Conservation (phyloP, 2,797 vertebrate species). For the Gymnothorax javanicus region DNA sequence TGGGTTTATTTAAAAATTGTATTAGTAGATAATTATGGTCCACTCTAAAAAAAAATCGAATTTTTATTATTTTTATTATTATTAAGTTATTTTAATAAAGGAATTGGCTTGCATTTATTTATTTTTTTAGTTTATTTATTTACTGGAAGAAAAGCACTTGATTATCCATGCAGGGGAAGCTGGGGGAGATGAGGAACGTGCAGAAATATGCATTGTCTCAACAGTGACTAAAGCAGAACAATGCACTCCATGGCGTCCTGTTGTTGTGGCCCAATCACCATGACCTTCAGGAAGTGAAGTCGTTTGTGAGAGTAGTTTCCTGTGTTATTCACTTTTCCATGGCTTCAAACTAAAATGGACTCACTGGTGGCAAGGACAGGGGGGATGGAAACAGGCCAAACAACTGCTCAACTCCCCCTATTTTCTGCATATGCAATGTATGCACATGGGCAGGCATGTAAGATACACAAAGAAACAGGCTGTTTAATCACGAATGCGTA, state of each 20-base stretch:
- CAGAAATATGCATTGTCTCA: slow-evolving; percentile 9
- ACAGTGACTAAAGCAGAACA: slow-evolving; percentile 12
- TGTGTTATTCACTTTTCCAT: slow-evolving; percentile 23
- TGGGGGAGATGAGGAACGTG: not conserved
- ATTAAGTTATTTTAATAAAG: not conserved
- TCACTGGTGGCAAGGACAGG: not conserved
- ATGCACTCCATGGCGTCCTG: slow-evolving; percentile 7
- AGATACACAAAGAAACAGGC: not conserved
- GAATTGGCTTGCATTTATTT: not conserved
- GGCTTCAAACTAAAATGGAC: slow-evolving; percentile 5
- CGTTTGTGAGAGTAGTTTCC: slow-evolving; percentile 13
- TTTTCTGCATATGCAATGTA: not conserved
- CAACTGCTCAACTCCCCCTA: not conserved
- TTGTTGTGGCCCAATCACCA: slow-evolving; percentile 17
- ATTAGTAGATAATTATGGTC: too few relatives aligned
- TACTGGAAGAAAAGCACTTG: not conserved
- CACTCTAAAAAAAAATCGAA: too few relatives aligned
- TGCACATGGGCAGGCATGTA: not conserved
- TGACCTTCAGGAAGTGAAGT: slow-evolving; percentile 20
- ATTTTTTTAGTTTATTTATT: not conserved
- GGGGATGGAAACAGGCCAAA: not conserved
- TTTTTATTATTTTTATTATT: too few relatives aligned
- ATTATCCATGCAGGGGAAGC: slow-evolving; percentile 14
- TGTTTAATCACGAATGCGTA: not conserved
- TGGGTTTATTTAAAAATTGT: too few relatives aligned